These are phyloP conservation scores for Morpho helenor DNA, from an alignment of 2,888 invertebrate genomes.

Conservation along the genomic window DNA sequence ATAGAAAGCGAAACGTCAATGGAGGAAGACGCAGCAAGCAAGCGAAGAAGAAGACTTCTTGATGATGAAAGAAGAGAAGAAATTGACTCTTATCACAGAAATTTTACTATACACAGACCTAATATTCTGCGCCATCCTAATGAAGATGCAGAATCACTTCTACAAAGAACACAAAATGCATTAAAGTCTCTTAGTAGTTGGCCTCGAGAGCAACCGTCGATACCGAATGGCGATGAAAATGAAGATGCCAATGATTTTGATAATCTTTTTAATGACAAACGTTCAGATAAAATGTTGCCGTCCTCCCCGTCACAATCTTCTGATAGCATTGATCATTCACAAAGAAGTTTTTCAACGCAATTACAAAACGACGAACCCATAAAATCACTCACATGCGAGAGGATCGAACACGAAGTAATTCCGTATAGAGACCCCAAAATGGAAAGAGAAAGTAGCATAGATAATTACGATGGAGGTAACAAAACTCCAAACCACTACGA, in stretches of 20 bases:
- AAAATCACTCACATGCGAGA: conserved; percentile 42
- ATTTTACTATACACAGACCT: conserved; percentile 51
- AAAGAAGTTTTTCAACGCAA: conserved; percentile 80
- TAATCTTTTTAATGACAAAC: conserved; percentile 91
- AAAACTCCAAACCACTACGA: conserved; percentile 82
- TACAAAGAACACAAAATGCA: conserved; percentile 93
- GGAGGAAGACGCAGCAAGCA: conserved; percentile 56
- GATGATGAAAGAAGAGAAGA: conserved; percentile 65
- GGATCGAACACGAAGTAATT: conserved; percentile 35
- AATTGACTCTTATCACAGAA: conserved; percentile 44
- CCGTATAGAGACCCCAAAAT: conserved; percentile 27
- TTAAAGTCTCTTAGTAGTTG: conserved; percentile 92
- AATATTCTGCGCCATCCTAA: conserved; percentile 55
- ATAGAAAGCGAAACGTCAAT: conserved; percentile 40
- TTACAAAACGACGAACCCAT: conserved; percentile 42
- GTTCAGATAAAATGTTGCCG: conserved; percentile 82
- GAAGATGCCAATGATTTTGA: conserved; percentile 91
- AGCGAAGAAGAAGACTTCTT: conserved; percentile 68
- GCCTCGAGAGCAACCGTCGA: conserved; percentile 83
- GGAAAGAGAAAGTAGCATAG: conserved; percentile 54
- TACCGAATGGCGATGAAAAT: conserved; percentile 83
- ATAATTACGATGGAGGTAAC: conserved; percentile 62
- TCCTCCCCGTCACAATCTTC: conserved; percentile 82
- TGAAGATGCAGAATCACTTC: conserved; percentile 89
- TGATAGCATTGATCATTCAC: conserved; percentile 80